Base-by-base conservation (phyloP, 2,113 vertebrate species). In the Archocentrus centrarchus region DNA sequence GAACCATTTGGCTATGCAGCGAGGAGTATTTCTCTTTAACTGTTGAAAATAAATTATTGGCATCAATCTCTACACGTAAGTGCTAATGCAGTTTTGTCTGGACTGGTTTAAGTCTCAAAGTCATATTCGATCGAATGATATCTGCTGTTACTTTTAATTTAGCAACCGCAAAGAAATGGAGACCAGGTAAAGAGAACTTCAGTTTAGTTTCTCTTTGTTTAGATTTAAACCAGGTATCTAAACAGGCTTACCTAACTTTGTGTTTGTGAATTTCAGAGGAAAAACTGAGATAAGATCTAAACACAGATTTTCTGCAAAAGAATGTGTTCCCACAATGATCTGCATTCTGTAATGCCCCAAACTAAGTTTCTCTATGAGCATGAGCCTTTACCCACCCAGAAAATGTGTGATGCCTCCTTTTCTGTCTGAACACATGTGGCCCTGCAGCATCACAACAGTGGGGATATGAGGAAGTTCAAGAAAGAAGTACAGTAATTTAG, bases 141-240 rank as follows among this genome's bases (percentile, higher is more conserved):
- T 73, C 18, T 73, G 68, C 68, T 55, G 24, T 14, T 73, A 35
- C 53, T 73, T 32, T 73, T 55, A 13, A 53, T 73, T 73, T 73
- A 73, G 27, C 47, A 73, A 32, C 17, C 11, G 2, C 27, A 55
- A 73, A 35, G 68, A 35, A 30, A 73, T 35, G 6, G 60, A 63
- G 44, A 24, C n/a, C 35, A 81, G 22, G 58, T 53, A n/a, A 85
- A 82, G 55, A 11, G 41, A 58, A 22, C 37, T 76, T 61, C 9
- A 68, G 64, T n/a, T 79, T 35, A 8, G 64, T 84, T 84, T 82
- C 22, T 59, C 35, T 83, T 27, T 24, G 32, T 44, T n/a, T 32
- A 10, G 58, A 44, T 79, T 57, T 63, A 14, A n/a, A 35, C 7
- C 11, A 18, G 13, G 6, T n/a, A 37, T 62, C 32, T 20, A 68